Base-by-base conservation (phyloP, 2,797 vertebrate species). In the Serranus cabrilla region DNA sequence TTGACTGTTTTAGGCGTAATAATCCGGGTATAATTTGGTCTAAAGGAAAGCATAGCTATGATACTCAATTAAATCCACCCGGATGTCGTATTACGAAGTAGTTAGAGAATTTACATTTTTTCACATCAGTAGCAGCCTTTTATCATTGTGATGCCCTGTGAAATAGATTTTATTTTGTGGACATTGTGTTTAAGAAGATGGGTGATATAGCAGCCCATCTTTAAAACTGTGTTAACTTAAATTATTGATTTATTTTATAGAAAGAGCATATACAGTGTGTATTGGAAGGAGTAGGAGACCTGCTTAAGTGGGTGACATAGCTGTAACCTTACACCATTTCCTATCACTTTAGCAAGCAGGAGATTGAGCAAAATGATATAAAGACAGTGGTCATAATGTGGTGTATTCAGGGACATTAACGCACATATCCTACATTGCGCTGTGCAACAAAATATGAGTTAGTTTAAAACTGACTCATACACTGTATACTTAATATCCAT, bases 1-100 rank as follows among this genome's bases (percentile, higher is more conserved):
- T 39, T n/a, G 3, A 27, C 2, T 40, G 4, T 2, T 0, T 2
- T 23, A 17, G 46, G 1, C 0, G 14, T 16, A 21, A 54, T 11
- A 12, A 17, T 9, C 6, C 5, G 1, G 1, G 10, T 10, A 10
- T 18, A 2, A 25, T 61, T 34, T 12, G 25, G 4, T n/a, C 0
- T 0, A 40, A 16, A 12, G 6, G 6, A 43, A 50, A 43, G 21
- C 66, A 51, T 27, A 20, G 21, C 37, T 13, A 42, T 34, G 21
- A 55, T 2, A n/a, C 9, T 12, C 1, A 11, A 14, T 14, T 40
- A 31, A 60, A 21, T 5, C 14, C 17, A 39, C 27, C 17, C 10
- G 4, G 20, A 45, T 42, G 47, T 18, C 57, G 52, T 42, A 34
- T 56, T 39, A 54, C 6, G 11, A 27, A 7, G n/a, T 10, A 20